A percentile compares a stretch with the other conserved stretches of the same genome.
Conservation (phyloP, 30 jellyfish, hydroid and myxozoan species). For the Turritopsis rubra region DNA sequence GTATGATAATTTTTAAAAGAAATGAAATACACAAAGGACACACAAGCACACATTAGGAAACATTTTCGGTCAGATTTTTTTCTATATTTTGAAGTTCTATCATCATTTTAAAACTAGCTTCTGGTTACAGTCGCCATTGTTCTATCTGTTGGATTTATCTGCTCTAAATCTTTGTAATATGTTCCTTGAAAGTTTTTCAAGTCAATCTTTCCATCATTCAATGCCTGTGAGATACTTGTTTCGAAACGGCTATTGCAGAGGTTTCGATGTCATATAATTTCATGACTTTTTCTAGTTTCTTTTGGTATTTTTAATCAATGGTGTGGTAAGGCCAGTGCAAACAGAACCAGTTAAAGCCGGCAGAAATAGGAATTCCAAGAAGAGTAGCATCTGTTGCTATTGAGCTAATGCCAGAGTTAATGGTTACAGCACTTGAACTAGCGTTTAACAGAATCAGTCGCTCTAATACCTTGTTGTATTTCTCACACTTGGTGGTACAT, state of each 20-base stretch:
- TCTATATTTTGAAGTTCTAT: not conserved
- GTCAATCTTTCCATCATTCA: not conserved
- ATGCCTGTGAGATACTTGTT: not conserved
- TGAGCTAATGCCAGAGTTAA: not conserved
- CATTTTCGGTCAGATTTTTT: not conserved
- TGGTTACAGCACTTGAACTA: not conserved
- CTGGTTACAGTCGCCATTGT: not conserved
- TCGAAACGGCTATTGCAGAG: not conserved
- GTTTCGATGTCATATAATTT: not conserved
- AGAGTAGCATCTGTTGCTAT: not conserved
- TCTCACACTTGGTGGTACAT: not conserved
- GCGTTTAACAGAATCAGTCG: not conserved
- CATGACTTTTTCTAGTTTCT: not conserved
- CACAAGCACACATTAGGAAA: not conserved
- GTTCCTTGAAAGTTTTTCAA: not conserved
- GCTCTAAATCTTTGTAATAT: not conserved
- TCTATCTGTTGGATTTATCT: not conserved
- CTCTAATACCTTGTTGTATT: not conserved
- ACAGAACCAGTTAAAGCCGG: not conserved
- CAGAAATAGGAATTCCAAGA: not conserved
- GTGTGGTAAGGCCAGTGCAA: not conserved
- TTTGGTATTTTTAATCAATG: not conserved
- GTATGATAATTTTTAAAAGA: no score
- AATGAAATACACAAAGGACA: not conserved
- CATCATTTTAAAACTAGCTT: not conserved